Conservation (phyloP, 2,113 vertebrate genomes). For the Protobothrops mucrosquamatus region DNA sequence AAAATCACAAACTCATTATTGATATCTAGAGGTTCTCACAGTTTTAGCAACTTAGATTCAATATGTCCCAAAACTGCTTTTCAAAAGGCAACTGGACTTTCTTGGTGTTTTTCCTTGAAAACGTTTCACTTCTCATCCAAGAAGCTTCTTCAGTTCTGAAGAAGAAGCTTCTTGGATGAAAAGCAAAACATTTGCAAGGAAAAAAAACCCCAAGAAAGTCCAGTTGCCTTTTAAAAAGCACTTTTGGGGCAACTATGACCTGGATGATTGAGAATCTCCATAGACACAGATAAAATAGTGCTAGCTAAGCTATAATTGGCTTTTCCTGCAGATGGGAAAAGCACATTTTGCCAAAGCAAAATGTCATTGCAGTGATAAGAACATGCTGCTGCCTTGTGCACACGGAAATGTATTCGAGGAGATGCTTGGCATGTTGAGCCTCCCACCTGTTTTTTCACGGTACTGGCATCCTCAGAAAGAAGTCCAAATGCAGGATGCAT, state of each 20-base stretch:
- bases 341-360: not conserved
- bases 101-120: no score
- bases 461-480: not conserved
- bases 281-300: not conserved
- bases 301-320: not conserved
- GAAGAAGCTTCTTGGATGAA: no score
- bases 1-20: not conserved
- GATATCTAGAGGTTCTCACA: not conserved
- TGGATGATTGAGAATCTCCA: no score
- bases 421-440: not conserved
- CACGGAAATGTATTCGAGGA: not conserved
- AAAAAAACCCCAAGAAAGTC: no score
- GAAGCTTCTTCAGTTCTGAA: no score
- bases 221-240: no score
- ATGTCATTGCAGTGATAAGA: not conserved
- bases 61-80: not conserved
- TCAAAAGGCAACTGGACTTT: no score
- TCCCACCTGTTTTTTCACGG: not conserved
- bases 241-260: no score
- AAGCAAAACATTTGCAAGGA: no score
- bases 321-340: not conserved
- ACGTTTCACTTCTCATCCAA: no score
- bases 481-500: not conserved
- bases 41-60: not conserved
- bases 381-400: not conserved